phyloP scores from a whole-genome alignment of 2,797 vertebrate species.

The Ambastaia sidthimunki region DNA sequence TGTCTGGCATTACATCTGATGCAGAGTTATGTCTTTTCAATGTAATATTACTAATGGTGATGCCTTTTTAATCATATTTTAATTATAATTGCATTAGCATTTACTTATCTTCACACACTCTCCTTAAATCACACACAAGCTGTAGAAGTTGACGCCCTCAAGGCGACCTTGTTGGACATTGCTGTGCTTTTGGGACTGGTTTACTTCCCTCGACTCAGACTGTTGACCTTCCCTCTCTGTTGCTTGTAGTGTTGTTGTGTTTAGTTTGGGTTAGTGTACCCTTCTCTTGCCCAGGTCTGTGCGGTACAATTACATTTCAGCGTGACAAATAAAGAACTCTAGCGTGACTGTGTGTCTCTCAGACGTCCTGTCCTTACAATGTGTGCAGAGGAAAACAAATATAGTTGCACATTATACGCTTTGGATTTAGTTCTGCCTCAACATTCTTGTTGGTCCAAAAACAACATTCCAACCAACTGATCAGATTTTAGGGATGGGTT shows the following conservation, averaged over 20 bases:
- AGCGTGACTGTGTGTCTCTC: slow-evolving; percentile 60
- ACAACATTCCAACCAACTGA: neutral
- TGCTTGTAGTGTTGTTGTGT: slow-evolving; percentile 42
- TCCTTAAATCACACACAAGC: slow-evolving; percentile 11
- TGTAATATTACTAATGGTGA: neutral
- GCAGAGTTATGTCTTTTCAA: slow-evolving; percentile 2
- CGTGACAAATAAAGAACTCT: slow-evolving; percentile 77
- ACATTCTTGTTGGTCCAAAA: neutral
- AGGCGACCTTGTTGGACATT: slow-evolving; percentile 55
- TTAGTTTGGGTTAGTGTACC: slow-evolving; percentile 50
- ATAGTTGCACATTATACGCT: neutral
- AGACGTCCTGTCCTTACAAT: slow-evolving; percentile 21
- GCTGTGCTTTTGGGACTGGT: slow-evolving; percentile 67
- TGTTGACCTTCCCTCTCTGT: slow-evolving; percentile 23
- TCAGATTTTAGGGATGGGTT: neutral
- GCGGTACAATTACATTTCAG: slow-evolving; percentile 60
- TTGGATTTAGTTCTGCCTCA: neutral
- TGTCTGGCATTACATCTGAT: neutral
- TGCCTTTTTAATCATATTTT: slow-evolving; percentile 18
- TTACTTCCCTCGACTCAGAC: slow-evolving; percentile 37
- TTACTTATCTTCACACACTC: slow-evolving; percentile 3
- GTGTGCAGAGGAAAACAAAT: slow-evolving; percentile 10
- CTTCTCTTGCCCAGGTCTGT: slow-evolving; percentile 51
- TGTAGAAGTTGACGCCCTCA: slow-evolving; percentile 50
- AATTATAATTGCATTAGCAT: slow-evolving; percentile 23